Evolutionary conservation across 2,888 invertebrate species (phyloP).

Genomic region (Sarcophaga carnaria): DNA sequence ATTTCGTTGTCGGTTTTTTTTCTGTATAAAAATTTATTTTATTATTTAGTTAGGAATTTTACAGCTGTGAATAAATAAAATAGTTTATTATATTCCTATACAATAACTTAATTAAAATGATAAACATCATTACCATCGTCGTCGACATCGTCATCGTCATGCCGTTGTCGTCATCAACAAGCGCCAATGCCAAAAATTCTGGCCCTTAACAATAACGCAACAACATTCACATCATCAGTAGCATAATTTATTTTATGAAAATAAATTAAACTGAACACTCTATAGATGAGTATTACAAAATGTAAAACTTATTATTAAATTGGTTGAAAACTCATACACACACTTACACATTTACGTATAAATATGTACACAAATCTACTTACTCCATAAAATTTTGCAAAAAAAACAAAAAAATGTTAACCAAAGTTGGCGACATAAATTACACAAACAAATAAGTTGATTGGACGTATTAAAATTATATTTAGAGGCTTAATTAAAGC

Average conservation of each 20-base stretch:
- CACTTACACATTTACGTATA: too few relatives aligned
- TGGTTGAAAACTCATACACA: slow-evolving; percentile 42
- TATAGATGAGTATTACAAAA: neutral
- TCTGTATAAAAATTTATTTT: slow-evolving; percentile 48
- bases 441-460: slow-evolving; percentile 48
- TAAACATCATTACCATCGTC: slow-evolving; percentile 59
- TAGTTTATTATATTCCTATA: slow-evolving; percentile 66
- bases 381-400: neutral
- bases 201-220: slow-evolving; percentile 35
- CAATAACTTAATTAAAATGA: slow-evolving; percentile 70
- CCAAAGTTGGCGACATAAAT: slow-evolving; percentile 20
- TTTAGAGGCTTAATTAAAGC: too few relatives aligned
- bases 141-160: slow-evolving; percentile 11
- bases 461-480: slow-evolving; percentile 30
- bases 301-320: slow-evolving; percentile 11
- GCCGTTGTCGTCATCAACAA: slow-evolving; percentile 6
- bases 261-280: slow-evolving; percentile 45
- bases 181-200: neutral
- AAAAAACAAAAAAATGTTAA: neutral
- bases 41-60: slow-evolving; percentile 58
- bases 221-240: slow-evolving; percentile 39
- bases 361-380: too few relatives aligned
- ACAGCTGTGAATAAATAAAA: slow-evolving; percentile 66
- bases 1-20: slow-evolving; percentile 31
- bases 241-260: slow-evolving; percentile 54